Base-by-base conservation (phyloP, 2,797 vertebrate genomes). In the Buphagus erythrorhynchus region DNA sequence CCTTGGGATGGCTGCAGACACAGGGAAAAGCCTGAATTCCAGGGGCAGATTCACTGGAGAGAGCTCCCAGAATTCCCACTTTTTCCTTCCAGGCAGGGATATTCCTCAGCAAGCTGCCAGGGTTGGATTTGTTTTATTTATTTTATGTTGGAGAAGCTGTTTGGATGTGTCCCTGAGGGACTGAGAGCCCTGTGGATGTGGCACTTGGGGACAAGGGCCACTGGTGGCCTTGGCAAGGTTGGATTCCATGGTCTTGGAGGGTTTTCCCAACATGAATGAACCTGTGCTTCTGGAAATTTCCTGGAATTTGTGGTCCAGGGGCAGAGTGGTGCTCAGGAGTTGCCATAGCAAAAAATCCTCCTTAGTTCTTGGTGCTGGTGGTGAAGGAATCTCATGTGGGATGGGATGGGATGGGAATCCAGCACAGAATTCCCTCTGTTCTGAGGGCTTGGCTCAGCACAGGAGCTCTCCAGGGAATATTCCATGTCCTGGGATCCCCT, bases 301-400 rank as follows among this genome's bases (percentile, higher is more conserved):
- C 75, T 51, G 46, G 46, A 25, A 25, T 48, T 48, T 25, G 24
- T 15, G 46, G 8, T n/a, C 61, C 48, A 1, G 40, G 38, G 40
- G 8, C 24, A 43, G 31, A 16, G 42, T 2, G 2, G 0, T 10
- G 11, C 3, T 9, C 33, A 6, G 21, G 51, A 19, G 52, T 4
- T 69, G n/a, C 82, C 48, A 38, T 16, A 1, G 24, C 40, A 29
- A 22, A 83, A 83, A 62, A 3, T 9, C 40, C 59, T 49, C 14
- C 9, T n/a, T 15, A 16, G 5, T 86, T 77, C 59, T 16, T 40
- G 76, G 81, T 76, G 4, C 26, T n/a, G 11, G 0, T 10, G 52
- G 25, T 15, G 84, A 35, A 42, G 71, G 63, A 55, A 46, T 61
- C 49, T 29, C 12, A 5, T 42, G 40, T 13, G 36, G 15, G 18